Base-by-base conservation (phyloP, 2,888 invertebrate genomes). In the Galeopsomyia nigrocyanea region DNA sequence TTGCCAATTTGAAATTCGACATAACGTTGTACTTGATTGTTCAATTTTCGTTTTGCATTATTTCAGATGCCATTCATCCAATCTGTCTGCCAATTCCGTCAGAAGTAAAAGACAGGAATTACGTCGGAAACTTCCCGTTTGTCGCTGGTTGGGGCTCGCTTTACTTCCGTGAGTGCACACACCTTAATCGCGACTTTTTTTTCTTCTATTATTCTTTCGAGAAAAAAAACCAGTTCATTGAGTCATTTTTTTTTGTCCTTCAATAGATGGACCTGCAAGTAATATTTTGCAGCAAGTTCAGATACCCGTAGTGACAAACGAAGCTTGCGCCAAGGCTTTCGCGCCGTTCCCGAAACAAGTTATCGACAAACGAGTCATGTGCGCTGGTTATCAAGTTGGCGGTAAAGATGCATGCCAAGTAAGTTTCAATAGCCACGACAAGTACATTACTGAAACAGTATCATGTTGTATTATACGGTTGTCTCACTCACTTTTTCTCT, bases 101-200 rank as follows among this genome's bases (percentile, higher is more conserved):
- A 0, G 88, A 89, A 5, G 80, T 92, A 55, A 87, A 90, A 57
- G 83, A 88, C 0, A 89, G 87, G 58, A 87, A 87, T 16, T 92
- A 89, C 79, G 90, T 88, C 22, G 88, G 88, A 78, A 88, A 88
- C 71, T 88, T 87, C 75, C 93, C 94, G 0, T 91, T 93, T 80
- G 90, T 96, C 5, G 94, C 94, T 26, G 96, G 96, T 21, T 96
- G 95, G 95, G 96, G 96, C 16, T 89, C 93, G 10, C 86, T 90
- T 0, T 84, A 87, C 77, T 92, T 90, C 84, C 89, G 94, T 94
- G 88, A 91, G 92, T 74, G 76, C 64, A 64, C 68, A 50, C 64
- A 16, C 55, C 2, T 57, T 49, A 16, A 21, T 47, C 7, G 2
- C 3, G 47, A 26, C 13, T 26, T 26, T 21, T 58, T 19, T 21